Evolutionary conservation across 2,113 vertebrate species (phyloP).

Genomic region (Pionites leucogaster): DNA sequence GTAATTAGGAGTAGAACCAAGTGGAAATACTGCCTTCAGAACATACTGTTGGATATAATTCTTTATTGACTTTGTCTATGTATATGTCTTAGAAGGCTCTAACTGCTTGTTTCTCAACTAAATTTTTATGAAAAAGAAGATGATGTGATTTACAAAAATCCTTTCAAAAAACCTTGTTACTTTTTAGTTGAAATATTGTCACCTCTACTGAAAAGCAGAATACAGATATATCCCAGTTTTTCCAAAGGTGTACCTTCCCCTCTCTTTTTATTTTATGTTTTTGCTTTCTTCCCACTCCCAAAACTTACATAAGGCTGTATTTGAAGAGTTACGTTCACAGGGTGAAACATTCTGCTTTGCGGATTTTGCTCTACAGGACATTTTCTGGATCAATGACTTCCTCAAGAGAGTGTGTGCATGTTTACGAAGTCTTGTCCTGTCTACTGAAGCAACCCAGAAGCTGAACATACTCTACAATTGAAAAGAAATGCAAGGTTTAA

Average conservation of each 20-base stretch:
- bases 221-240: not conserved
- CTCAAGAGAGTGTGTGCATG: not conserved
- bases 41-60: not conserved
- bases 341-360: not conserved
- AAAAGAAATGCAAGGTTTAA: not conserved
- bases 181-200: not conserved
- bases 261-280: not conserved
- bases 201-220: not conserved
- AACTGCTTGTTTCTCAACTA: not conserved
- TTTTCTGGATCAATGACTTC: constrained; percentile 43
- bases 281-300: not conserved
- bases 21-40: not conserved
- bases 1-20: not conserved
- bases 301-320: not conserved
- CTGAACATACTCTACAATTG: not conserved
- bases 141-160: not conserved
- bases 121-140: not conserved
- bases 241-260: not conserved
- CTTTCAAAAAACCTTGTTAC: not conserved
- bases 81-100: not conserved
- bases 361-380: not conserved
- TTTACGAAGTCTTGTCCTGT: constrained; percentile 1
- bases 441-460: not conserved
- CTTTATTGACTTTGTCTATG: not conserved
- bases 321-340: not conserved